Percentiles rank a stretch among this genome's conserved stretches.
These are phyloP conservation scores for Orbicella faveolata DNA, from an alignment of 64 coral and sea anemone genomes.

Conservation along the genomic window DNA sequence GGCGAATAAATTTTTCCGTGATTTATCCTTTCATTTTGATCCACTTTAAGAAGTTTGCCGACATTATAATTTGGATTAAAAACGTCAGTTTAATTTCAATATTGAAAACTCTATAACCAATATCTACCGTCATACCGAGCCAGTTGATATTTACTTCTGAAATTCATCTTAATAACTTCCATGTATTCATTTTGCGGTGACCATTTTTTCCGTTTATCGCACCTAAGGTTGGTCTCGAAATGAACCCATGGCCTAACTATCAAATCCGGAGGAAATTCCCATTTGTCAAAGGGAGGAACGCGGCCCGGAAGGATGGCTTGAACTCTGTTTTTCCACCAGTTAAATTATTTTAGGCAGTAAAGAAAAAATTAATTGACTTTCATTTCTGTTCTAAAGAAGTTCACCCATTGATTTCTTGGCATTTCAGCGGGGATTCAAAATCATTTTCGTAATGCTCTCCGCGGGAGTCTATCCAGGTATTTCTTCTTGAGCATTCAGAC, in stretches of 20 bases:
- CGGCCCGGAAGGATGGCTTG: neutral
- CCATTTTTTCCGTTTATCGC: neutral
- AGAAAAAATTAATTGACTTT: constrained; percentile 24
- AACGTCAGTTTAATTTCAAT: neutral
- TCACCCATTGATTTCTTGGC: neutral
- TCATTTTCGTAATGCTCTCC: constrained; percentile 1
- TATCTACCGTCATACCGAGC: constrained; percentile 1
- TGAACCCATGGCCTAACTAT: neutral
- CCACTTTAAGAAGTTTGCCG: neutral
- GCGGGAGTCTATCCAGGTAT: neutral
- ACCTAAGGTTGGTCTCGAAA: neutral
- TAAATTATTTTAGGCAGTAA: constrained; percentile 12
- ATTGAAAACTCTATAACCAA: neutral
- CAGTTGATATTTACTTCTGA: neutral
- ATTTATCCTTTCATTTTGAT: constrained; percentile 1
- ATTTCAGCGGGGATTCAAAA: constrained; percentile 27
- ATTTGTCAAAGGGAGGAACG: neutral
- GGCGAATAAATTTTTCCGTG: neutral
- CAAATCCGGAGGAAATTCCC: neutral
- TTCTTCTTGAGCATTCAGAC: neutral
- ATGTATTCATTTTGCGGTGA: neutral
- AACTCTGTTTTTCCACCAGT: neutral
- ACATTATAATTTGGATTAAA: neutral
- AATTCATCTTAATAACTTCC: neutral
- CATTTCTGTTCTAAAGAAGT: constrained; percentile 26